Base-by-base conservation (phyloP, 2,888 invertebrate genomes). In the Ophion slaviceki region DNA sequence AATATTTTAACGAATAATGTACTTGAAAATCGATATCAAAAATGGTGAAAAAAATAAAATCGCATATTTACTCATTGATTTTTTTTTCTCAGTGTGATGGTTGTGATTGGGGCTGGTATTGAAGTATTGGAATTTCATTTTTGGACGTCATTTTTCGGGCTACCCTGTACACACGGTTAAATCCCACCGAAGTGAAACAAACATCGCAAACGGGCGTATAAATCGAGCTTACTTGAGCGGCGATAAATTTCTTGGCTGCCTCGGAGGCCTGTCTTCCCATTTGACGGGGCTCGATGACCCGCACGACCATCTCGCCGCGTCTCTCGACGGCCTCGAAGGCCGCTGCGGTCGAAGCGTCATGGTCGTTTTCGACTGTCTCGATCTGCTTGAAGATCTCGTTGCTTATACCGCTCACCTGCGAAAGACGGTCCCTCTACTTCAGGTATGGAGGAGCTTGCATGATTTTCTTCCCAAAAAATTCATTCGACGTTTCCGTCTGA, bases 371-470 rank as follows among this genome's bases (percentile, higher is more conserved):
- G 91, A 98, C 97, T 93, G 98, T 97, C 95, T 99, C 98, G 96
- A 99, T 98, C 96, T 98, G 98, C 92, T 98, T 97, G 96, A 98
- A 99, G 95, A 98, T 98, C 95, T 98, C 98, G 94, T 97, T 98
- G 94, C 98, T 98, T 93, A 98, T 98, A 93, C 98, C 98, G 94
- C 98, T 98, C 94, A 98, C 98, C 97, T 97, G 95, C 76, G 94
- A 94, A 89, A 91, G 88, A 89, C 90, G 87, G 87, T 90, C 89
- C 86, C 89, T 89, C 85, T 87, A 87, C 90, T 91, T 91, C 86
- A 87, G 85, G 86, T 86, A 83, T 85, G 86, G 84, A 86, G 86
- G 74, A 86, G 82, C 84, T 82, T 80, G 84, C 77, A 77, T 62
- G 71, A 84, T 81, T 74, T 82, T 64, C 61, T 66, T 61, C 45